phyloP scores from a whole-genome alignment of 2,113 vertebrate genomes.

The Rhinoderma darwinii region DNA sequence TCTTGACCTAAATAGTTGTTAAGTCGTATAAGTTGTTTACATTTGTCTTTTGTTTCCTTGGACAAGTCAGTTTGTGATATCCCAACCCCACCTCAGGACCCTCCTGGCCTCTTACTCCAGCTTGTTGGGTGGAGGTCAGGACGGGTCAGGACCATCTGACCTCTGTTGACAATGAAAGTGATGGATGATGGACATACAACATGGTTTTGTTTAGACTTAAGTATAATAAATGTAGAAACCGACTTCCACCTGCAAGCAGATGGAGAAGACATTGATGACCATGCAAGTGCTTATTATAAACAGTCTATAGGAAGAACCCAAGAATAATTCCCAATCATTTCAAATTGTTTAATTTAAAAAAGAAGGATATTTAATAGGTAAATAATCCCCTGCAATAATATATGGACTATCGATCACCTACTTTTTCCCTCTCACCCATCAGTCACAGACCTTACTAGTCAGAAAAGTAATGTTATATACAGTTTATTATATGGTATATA shows the following conservation, averaged over 20 bases:
- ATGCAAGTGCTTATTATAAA: not conserved
- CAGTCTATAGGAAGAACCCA: not conserved
- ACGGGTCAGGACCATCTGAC: conserved; percentile 70
- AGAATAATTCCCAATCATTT: not conserved
- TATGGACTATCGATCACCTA: not conserved
- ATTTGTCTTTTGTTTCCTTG: conserved; percentile 52
- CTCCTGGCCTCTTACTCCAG: conserved; percentile 54
- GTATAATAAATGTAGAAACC: not conserved
- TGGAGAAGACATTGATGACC: not conserved
- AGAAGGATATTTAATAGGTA: not conserved
- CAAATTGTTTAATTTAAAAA: not conserved
- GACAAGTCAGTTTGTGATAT: conserved; percentile 65
- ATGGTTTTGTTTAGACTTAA: conserved; percentile 60
- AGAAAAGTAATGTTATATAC: not conserved
- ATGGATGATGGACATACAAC: conserved; percentile 70
- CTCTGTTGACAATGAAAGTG: conserved; percentile 71
- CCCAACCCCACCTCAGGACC: conserved; percentile 51
- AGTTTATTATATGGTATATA: not conserved
- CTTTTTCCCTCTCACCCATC: not conserved
- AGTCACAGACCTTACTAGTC: not conserved
- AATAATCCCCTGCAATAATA: not conserved
- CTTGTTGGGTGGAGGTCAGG: conserved; percentile 66
- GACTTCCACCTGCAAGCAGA: conserved; percentile 55
- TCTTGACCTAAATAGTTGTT: conserved; percentile 54
- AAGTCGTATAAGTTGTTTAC: conserved; percentile 54